A percentile compares a stretch with the other conserved stretches of the same genome.
Evolutionary conservation across 2,113 vertebrate species (phyloP).

Genomic region (Polypterus bichir): DNA sequence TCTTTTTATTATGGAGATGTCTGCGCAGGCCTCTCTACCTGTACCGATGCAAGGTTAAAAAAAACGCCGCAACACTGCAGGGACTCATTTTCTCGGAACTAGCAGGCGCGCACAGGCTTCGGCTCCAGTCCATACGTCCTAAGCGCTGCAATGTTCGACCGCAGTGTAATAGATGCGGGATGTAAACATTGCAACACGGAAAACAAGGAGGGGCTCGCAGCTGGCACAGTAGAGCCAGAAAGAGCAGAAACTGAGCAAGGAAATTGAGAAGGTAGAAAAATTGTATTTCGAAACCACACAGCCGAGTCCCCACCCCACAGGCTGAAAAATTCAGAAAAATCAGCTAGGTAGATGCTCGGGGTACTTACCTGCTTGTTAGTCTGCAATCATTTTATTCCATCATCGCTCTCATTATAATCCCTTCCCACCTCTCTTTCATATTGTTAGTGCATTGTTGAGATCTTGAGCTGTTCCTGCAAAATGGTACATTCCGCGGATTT

Average conservation of each 20-base stretch:
- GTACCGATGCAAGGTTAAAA: too few species aligned
- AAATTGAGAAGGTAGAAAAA: too few species aligned
- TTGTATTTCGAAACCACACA: too few species aligned
- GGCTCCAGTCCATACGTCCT: too few species aligned
- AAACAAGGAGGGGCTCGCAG: constrained; percentile 61
- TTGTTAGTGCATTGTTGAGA: constrained; percentile 43
- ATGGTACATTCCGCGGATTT: constrained; percentile 57
- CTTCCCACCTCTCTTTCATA: constrained; percentile 47
- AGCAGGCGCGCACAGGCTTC: too few species aligned
- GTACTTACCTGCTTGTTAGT: constrained; percentile 57
- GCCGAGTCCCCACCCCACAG: too few species aligned
- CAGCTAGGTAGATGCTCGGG: background rate
- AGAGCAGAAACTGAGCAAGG: too few species aligned
- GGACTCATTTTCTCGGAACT: too few species aligned
- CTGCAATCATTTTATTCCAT: constrained; percentile 42
- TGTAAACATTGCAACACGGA: constrained; percentile 57
- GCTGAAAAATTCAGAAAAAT: too few species aligned
- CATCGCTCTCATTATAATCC: constrained; percentile 34
- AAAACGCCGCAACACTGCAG: too few species aligned
- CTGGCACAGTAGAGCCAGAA: constrained; percentile 27
- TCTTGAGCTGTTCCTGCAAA: constrained; percentile 44
- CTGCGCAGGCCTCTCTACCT: too few species aligned
- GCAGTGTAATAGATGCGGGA: constrained; percentile 26
- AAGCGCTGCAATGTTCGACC: constrained; percentile 3
- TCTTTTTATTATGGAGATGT: too few species aligned